These are phyloP conservation scores for Sebastes trivittatus DNA, from an alignment of 2,797 vertebrate species.

Conservation along the genomic window DNA sequence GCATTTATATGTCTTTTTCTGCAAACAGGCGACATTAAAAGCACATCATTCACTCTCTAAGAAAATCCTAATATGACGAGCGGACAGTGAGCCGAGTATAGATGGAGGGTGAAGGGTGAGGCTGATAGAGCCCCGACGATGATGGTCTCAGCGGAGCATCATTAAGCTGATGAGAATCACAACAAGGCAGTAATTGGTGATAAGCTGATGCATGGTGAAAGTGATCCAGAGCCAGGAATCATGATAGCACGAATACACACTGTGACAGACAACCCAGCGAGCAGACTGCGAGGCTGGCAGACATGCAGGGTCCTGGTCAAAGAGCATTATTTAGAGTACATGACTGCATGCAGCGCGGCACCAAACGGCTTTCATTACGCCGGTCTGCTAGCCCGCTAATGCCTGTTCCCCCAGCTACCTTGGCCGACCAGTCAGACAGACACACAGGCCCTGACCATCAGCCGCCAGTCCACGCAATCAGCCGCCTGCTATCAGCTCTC, in stretches of 20 bases:
- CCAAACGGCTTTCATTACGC: conserved; percentile 72
- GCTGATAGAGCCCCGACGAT: conserved; percentile 40
- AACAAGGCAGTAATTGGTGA: conserved; percentile 79
- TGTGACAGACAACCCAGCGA: conserved; percentile 40
- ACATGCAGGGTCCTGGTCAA: conserved; percentile 69
- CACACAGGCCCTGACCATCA: conserved; percentile 82
- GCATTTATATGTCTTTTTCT: no score
- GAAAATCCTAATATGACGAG: conserved; percentile 11
- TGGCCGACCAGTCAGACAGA: conserved; percentile 67
- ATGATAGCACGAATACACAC: conserved; percentile 57
- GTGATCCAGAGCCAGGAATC: conserved; percentile 77
- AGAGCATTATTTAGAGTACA: conserved; percentile 73
- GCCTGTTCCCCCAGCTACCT: conserved; percentile 53
- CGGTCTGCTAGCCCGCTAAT: conserved; percentile 61
- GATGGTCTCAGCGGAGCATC: conserved; percentile 73
- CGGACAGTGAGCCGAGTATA: conserved; percentile 8
- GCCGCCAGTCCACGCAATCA: conserved; percentile 79
- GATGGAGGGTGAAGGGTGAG: conserved; percentile 36
- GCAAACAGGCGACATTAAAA: not conserved
- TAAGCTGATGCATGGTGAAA: conserved; percentile 80
- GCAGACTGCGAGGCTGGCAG: conserved; percentile 63
- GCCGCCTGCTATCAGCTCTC: conserved; percentile 80
- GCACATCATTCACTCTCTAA: not conserved
- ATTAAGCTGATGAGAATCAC: conserved; percentile 80
- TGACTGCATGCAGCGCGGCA: conserved; percentile 66